These are phyloP conservation scores for Lepus townsendii DNA, from an alignment of 2,797 vertebrate genomes.

Conservation along the genomic window DNA sequence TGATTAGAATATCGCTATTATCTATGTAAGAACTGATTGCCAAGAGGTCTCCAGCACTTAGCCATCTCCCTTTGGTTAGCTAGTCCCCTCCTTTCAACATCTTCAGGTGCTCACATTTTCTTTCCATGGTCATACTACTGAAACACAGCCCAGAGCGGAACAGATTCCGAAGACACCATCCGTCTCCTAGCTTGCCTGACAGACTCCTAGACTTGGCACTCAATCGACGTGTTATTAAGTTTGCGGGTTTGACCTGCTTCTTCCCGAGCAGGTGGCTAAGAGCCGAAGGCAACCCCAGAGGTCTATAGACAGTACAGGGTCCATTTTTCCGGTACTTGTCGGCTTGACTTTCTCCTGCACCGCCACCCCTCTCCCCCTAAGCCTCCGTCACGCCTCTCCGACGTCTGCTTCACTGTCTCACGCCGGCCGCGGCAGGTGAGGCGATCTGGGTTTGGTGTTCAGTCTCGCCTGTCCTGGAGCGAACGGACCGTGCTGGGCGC, in stretches of 20 bases:
- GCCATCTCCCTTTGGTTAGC: constrained; percentile 25
- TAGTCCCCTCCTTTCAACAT: neutral
- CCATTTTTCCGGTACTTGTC: neutral
- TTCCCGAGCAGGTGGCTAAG: neutral
- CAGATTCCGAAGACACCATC: neutral
- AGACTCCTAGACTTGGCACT: neutral
- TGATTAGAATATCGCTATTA: neutral
- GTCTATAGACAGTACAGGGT: neutral
- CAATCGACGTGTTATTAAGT: neutral
- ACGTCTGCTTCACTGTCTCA: constrained; percentile 5
- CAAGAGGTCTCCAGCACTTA: neutral
- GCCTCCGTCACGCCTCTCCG: no score
- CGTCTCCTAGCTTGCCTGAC: neutral
- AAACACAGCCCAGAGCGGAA: neutral
- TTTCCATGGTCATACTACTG: neutral
- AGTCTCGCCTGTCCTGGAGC: no score
- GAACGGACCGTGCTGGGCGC: neutral
- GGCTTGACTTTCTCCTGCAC: neutral
- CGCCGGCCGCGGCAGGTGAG: neutral
- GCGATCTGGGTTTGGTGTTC: neutral
- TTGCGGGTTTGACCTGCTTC: neutral
- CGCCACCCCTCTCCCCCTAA: neutral
- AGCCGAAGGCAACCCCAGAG: neutral
- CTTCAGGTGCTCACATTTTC: neutral
- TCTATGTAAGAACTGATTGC: neutral